These are phyloP conservation scores for Aldabrachelys gigantea DNA, from an alignment of 2,113 vertebrate species.

Conservation along the genomic window DNA sequence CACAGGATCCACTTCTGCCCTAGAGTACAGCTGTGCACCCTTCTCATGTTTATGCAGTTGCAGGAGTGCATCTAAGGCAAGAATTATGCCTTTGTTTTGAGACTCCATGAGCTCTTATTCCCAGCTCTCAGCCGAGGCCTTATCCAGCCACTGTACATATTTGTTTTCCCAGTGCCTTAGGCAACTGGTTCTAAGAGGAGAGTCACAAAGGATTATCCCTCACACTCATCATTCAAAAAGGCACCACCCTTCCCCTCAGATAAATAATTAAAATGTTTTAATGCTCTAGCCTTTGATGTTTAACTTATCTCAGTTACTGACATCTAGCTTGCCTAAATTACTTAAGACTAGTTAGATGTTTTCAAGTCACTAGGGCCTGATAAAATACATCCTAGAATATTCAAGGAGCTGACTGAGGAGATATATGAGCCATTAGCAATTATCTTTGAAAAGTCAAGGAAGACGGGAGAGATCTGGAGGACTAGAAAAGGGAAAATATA, in stretches of 20 bases:
- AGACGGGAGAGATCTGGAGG: too few relatives aligned
- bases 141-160: not conserved
- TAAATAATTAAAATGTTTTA: not conserved
- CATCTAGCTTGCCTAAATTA: too few relatives aligned
- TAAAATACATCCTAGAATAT: too few relatives aligned
- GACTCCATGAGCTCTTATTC: not conserved
- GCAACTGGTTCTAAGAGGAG: constrained; percentile 21
- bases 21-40: not conserved
- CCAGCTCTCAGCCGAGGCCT: constrained; percentile 4
- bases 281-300: not conserved
- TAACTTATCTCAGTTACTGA: too few relatives aligned
- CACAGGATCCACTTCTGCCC: not conserved
- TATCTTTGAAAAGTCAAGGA: too few relatives aligned
- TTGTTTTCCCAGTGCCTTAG: constrained; percentile 24
- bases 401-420: too few relatives aligned
- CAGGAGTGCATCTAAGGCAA: constrained; percentile 40
- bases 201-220: constrained; percentile 23
- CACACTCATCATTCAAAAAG: not conserved
- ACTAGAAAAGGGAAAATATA: too few relatives aligned
- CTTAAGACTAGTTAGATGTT: too few relatives aligned
- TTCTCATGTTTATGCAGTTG: constrained; percentile 41
- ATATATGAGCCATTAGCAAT: too few relatives aligned
- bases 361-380: too few relatives aligned
- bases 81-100: not conserved
- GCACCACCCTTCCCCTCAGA: constrained; percentile 29